Evolutionary conservation across 2,888 invertebrate genomes (phyloP).

Genomic region (Euzophera pinguis): DNA sequence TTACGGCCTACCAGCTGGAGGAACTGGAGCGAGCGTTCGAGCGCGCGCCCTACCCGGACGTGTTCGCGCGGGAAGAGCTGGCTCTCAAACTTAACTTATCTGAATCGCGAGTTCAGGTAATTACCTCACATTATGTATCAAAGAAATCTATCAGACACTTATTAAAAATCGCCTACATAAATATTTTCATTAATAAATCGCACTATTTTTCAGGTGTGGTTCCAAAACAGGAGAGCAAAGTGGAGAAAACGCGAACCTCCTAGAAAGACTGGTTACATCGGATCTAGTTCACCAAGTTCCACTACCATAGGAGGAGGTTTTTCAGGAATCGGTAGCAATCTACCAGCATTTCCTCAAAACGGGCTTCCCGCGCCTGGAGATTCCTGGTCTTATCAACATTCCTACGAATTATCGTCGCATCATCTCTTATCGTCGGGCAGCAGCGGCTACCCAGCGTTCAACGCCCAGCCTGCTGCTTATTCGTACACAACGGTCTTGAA

Average conservation of each 20-base stretch:
- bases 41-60: slow-evolving; percentile 97
- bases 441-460: slow-evolving; percentile 83
- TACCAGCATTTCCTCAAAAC: slow-evolving; percentile 80
- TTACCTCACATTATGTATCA: not conserved
- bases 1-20: slow-evolving; percentile 96
- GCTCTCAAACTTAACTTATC: slow-evolving; percentile 94
- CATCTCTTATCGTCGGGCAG: slow-evolving; percentile 87
- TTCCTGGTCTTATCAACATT: slow-evolving; percentile 89
- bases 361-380: slow-evolving; percentile 85
- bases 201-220: slow-evolving; percentile 83
- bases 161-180: no score
- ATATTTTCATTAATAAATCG: slow-evolving; percentile 4
- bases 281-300: slow-evolving; percentile 84
- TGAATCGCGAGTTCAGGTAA: slow-evolving; percentile 82
- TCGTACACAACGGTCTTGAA: slow-evolving; percentile 85
- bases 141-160: no score
- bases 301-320: slow-evolving; percentile 83
- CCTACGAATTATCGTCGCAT: slow-evolving; percentile 87
- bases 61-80: slow-evolving; percentile 95
- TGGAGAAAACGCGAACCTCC: slow-evolving; percentile 97
- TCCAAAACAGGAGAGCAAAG: slow-evolving; percentile 94
- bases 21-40: slow-evolving; percentile 96
- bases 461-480: slow-evolving; percentile 78
- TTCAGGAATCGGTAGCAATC: slow-evolving; percentile 66
- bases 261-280: slow-evolving; percentile 90